A percentile compares a stretch with the other conserved stretches of the same genome.
Conservation (phyloP, 2,113 vertebrate species). For the Progne subis region DNA sequence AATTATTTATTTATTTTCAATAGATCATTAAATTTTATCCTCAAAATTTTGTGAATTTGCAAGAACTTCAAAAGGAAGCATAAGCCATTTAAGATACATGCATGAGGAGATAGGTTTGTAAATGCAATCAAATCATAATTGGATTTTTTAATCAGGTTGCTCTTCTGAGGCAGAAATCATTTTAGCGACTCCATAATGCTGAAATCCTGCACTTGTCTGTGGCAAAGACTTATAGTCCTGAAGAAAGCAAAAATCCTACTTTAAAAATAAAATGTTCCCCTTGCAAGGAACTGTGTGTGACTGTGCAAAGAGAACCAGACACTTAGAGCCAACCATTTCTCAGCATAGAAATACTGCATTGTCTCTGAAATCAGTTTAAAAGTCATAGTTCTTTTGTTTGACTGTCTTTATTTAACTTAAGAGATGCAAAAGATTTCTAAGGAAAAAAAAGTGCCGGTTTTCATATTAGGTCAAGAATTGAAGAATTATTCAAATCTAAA, state of each 20-base stretch:
- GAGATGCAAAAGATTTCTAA: neutral
- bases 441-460: neutral
- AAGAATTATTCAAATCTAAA: neutral
- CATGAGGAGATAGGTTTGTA: neutral
- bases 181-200: neutral
- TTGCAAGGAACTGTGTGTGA: neutral
- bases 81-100: neutral
- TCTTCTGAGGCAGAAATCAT: neutral
- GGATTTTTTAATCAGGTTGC: neutral
- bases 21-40: neutral
- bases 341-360: neutral
- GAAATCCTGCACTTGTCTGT: neutral
- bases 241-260: neutral
- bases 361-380: neutral
- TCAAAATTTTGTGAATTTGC: neutral
- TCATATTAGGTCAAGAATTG: neutral
- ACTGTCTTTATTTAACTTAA: neutral
- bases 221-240: neutral
- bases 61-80: neutral
- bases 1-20: constrained; percentile 42
- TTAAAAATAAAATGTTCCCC: neutral
- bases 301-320: neutral
- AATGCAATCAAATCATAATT: neutral
- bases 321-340: neutral
- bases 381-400: neutral